Evolutionary conservation across 2,888 invertebrate genomes (phyloP).

Genomic region (Asteroscopus sphinx): DNA sequence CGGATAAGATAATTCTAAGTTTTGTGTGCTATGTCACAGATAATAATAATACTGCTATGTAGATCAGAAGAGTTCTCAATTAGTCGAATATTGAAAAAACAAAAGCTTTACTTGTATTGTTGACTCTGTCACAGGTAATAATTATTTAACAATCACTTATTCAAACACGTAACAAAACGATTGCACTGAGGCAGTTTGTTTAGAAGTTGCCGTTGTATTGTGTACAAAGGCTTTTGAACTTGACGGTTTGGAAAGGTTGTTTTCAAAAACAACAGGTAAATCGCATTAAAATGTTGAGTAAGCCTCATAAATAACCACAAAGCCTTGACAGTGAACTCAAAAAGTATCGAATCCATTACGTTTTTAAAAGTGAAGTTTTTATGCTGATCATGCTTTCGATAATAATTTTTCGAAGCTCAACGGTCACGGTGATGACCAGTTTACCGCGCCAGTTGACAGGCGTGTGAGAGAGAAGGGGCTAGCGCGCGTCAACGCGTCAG

Average conservation of each 20-base stretch:
- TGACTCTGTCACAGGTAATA: slow-evolving; percentile 33
- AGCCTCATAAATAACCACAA: slow-evolving; percentile 16
- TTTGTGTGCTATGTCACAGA: too few relatives aligned
- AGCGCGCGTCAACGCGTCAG: slow-evolving; percentile 71
- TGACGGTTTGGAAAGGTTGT: slow-evolving; percentile 25
- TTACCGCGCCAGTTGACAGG: slow-evolving; percentile 62
- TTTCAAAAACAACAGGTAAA: slow-evolving; percentile 35
- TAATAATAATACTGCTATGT: too few relatives aligned
- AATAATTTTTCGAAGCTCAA: slow-evolving; percentile 72
- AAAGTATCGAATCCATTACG: slow-evolving; percentile 26
- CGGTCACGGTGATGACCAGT: slow-evolving; percentile 77
- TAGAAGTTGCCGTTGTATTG: slow-evolving; percentile 10
- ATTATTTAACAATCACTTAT: slow-evolving; percentile 32
- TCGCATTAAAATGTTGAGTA: slow-evolving; percentile 18
- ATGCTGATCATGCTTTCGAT: slow-evolving; percentile 50
- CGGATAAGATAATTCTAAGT: too few relatives aligned
- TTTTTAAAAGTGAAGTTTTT: slow-evolving; percentile 37
- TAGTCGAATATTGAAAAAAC: too few relatives aligned
- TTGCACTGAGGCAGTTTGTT: slow-evolving; percentile 37
- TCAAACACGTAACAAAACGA: slow-evolving; percentile 19
- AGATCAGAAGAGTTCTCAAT: too few relatives aligned
- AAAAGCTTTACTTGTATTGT: slow-evolving; percentile 9
- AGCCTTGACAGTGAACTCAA: slow-evolving; percentile 46
- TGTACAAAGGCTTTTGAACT: slow-evolving; percentile 39
- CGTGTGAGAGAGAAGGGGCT: slow-evolving; percentile 74